phyloP scores from a whole-genome alignment of 2,888 invertebrate genomes.

The Drosophila leonis region DNA sequence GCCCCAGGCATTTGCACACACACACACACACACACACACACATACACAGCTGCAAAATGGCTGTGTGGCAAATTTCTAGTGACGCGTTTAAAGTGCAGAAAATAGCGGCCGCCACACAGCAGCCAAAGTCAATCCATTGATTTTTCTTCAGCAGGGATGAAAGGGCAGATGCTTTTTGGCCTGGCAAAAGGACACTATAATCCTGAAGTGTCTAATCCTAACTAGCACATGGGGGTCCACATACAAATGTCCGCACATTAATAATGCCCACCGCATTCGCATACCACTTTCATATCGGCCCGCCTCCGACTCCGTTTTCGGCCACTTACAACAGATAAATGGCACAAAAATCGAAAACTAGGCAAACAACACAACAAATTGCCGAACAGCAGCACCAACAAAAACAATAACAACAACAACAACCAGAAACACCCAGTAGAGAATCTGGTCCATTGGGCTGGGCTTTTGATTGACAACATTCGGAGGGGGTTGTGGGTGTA shows the following conservation, averaged over 20 bases:
- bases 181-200: slow-evolving; percentile 7
- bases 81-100: slow-evolving; percentile 79
- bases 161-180: not conserved
- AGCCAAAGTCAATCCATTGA: slow-evolving; percentile 76
- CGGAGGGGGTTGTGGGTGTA: not conserved
- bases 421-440: slow-evolving; percentile 8
- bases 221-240: slow-evolving; percentile 44
- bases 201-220: slow-evolving; percentile 40
- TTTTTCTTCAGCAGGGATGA: slow-evolving; percentile 52
- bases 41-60: slow-evolving; percentile 16
- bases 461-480: slow-evolving; percentile 66
- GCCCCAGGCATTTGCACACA: slow-evolving; percentile 27
- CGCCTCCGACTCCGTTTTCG: not conserved
- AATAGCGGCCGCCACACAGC: slow-evolving; percentile 49
- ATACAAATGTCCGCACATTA: slow-evolving; percentile 68
- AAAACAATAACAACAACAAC: slow-evolving; percentile 30
- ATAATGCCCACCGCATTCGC: slow-evolving; percentile 58
- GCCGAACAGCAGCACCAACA: slow-evolving; percentile 46
- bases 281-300: slow-evolving; percentile 25
- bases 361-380: slow-evolving; percentile 64
- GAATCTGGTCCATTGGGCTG: slow-evolving; percentile 28
- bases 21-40: slow-evolving; percentile 16
- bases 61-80: slow-evolving; percentile 58
- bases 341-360: slow-evolving; percentile 61
- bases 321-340: slow-evolving; percentile 63